phyloP scores from a whole-genome alignment of 2,888 invertebrate species.

The Lacanobia wlatinum region DNA sequence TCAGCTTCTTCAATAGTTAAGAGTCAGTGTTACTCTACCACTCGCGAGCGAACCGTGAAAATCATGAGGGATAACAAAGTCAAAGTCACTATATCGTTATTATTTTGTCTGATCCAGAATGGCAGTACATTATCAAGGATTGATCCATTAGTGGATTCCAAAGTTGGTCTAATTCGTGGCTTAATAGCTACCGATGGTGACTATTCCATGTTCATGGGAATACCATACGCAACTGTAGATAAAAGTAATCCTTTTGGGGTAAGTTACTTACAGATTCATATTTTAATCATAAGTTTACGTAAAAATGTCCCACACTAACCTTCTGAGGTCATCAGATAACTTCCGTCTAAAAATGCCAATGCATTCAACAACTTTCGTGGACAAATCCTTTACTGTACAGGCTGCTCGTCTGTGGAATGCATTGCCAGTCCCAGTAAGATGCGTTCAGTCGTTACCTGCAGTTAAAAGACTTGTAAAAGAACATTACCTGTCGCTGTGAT shows the following conservation, averaged over 20 bases:
- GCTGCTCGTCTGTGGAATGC: too few species aligned
- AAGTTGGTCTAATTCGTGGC: constrained; percentile 75
- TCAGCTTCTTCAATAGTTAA: background rate
- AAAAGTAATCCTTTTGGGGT: constrained; percentile 78
- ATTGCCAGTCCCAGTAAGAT: too few species aligned
- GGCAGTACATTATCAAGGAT: constrained; percentile 60
- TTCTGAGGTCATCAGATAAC: too few species aligned
- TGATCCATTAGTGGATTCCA: constrained; percentile 75
- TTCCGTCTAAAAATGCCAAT: too few species aligned
- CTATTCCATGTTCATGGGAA: constrained; percentile 80
- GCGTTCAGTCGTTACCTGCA: too few species aligned
- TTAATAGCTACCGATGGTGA: constrained; percentile 74
- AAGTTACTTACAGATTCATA: constrained; percentile 57
- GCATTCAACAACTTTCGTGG: too few species aligned
- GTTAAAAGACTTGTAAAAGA: too few species aligned
- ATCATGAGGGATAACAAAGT: constrained; percentile 51
- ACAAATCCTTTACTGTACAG: too few species aligned
- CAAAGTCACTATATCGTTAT: constrained; percentile 40
- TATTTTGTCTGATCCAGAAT: constrained; percentile 48
- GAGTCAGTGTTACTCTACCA: constrained; percentile 1
- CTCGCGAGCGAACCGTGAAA: constrained; percentile 6
- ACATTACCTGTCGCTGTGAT: too few species aligned
- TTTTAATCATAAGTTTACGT: too few species aligned
- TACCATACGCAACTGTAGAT: constrained; percentile 78
- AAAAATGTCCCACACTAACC: too few species aligned